Conservation (phyloP, 2,888 invertebrate species). For the Galeopsomyia nigrocyanea region DNA sequence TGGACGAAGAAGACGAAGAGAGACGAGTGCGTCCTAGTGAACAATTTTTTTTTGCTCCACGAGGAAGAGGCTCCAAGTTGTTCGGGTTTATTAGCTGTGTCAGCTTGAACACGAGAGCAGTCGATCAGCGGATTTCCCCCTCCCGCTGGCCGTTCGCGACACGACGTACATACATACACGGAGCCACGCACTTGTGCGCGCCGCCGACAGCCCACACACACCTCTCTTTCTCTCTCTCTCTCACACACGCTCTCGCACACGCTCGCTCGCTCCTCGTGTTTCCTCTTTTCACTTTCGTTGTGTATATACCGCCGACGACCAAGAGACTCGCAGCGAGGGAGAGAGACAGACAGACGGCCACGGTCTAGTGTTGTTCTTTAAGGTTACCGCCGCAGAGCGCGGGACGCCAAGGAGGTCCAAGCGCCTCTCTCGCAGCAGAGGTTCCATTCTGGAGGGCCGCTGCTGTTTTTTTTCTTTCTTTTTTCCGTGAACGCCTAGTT, state of each 20-base stretch:
- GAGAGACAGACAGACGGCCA: slow-evolving; percentile 24
- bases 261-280: slow-evolving; percentile 40
- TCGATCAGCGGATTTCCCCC: slow-evolving; percentile 47
- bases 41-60: no score
- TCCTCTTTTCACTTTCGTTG: slow-evolving; percentile 47
- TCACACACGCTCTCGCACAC: slow-evolving; percentile 17
- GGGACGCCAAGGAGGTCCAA: slow-evolving; percentile 2
- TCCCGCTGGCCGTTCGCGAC: slow-evolving; percentile 16
- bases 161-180: slow-evolving; percentile 16
- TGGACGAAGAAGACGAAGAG: no score
- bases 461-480: neutral
- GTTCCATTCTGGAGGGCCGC: neutral
- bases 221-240: slow-evolving; percentile 22
- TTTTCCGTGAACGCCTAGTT: no score
- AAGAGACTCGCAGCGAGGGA: neutral
- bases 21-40: no score
- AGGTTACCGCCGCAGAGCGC: slow-evolving; percentile 29
- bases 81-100: no score
- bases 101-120: no score
- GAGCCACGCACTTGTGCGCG: slow-evolving; percentile 27
- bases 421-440: slow-evolving; percentile 15
- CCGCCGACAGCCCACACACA: slow-evolving; percentile 34
- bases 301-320: slow-evolving; percentile 6
- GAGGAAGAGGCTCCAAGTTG: no score
- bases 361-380: slow-evolving; percentile 39